phyloP scores from a whole-genome alignment of 2,797 vertebrate genomes.

The Falco cherrug region DNA sequence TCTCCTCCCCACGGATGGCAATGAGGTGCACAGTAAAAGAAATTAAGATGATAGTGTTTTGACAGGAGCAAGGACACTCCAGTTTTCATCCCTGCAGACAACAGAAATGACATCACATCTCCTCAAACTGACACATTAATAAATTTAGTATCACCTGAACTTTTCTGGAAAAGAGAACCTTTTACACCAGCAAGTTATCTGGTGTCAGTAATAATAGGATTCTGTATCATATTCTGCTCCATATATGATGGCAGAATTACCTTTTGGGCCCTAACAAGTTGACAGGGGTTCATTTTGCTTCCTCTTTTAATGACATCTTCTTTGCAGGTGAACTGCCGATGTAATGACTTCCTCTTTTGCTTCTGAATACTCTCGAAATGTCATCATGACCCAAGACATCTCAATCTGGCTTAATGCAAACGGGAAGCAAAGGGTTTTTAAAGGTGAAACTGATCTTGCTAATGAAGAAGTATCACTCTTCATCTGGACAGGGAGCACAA shows the following conservation, averaged over 20 bases:
- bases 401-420: constrained; percentile 80
- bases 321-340: constrained; percentile 84
- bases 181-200: constrained; percentile 85
- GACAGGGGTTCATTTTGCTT: constrained; percentile 92
- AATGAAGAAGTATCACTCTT: constrained; percentile 79
- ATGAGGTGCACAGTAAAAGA: constrained; percentile 81
- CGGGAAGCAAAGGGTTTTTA: constrained; percentile 72
- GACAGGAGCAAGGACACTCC: constrained; percentile 89
- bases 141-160: constrained; percentile 97
- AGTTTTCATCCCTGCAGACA: constrained; percentile 86
- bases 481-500: constrained; percentile 67
- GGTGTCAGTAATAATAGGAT: constrained; percentile 92
- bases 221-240: constrained; percentile 80
- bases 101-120: constrained; percentile 86
- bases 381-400: constrained; percentile 80
- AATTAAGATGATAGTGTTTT: constrained; percentile 92
- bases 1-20: constrained; percentile 82
- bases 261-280: constrained; percentile 89
- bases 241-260: constrained; percentile 86
- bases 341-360: constrained; percentile 82
- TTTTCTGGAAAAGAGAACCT: constrained; percentile 85
- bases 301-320: constrained; percentile 87
- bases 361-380: constrained; percentile 76
- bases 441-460: constrained; percentile 80
- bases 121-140: constrained; percentile 90